Evolutionary conservation across 1,140 invertebrate genomes (phyloP), one percentile per base, ranked within the genome.

Genomic region (Macrobrachium nipponense): DNA sequence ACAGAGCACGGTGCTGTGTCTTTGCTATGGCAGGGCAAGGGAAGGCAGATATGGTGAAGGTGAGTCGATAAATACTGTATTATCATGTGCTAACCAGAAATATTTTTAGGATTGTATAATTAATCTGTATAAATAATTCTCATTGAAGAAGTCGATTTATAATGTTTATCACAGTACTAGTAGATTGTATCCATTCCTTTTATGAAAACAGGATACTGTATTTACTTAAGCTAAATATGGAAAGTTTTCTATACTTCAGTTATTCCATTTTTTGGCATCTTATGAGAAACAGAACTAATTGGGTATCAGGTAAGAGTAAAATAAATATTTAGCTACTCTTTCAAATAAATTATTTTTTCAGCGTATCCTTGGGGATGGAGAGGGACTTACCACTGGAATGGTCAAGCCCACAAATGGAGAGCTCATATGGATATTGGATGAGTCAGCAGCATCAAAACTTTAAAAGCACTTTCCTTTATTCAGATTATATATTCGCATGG

Each of bases 1-100:
- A 99, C 90, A 96, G 96, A 91, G 96, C 98, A 12, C 93, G 93
- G 81, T 93, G 93, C 90, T 96, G 95, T 89, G 93, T 97, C 80
- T 98, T 99, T 92, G 95, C 96, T 36, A 93, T 95, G 6, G 93
- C 94, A 82, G 98, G 98, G 8, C 93, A 93, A 70, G 93, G 94
- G 7, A 99, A 99, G 92, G 96, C 97, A n/a, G 94, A 95, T 36
- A 95, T 97, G 90, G 91, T 99, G 0, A 95, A 98, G 93, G 96
- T 97, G 92, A 92, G 90, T 23, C 17, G 59, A 44, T 68, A 2
- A 51, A 51, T 51, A 51, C 51, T 51, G 0, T 12, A 51, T 7
- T 10, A 36, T 36, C 27, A 36, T 36, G 51, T 51, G 12, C 51
- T 51, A 36, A 36, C 51, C 12, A 51, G 51, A 51, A 51, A 51